Evolutionary conservation across 1,140 invertebrate genomes (phyloP).

Genomic region (Archegozetes longisetosus): DNA sequence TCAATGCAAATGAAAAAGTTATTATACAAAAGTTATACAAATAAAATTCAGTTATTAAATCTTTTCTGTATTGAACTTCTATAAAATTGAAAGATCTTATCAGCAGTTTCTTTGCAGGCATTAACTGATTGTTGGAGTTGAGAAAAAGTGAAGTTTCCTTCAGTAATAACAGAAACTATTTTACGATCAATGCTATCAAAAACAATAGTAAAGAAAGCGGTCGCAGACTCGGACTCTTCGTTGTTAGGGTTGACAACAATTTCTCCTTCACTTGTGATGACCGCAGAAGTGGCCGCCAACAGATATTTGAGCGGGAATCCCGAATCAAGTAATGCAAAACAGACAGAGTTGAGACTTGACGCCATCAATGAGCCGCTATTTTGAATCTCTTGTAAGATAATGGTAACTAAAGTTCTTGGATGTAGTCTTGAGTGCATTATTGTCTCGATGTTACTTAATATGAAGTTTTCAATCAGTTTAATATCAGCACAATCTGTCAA

Average conservation of each 20-base stretch:
- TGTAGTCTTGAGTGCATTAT: conserved; percentile 48
- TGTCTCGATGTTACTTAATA: conserved; percentile 55
- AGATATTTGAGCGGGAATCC: conserved; percentile 11
- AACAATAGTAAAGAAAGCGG: not conserved
- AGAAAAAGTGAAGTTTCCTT: conserved; percentile 4
- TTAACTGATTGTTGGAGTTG: not conserved
- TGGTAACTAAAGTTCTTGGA: conserved; percentile 53
- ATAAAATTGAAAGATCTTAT: conserved; percentile 10
- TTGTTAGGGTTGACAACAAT: conserved; percentile 1
- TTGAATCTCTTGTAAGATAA: conserved; percentile 72
- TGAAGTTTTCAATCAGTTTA: conserved; percentile 49
- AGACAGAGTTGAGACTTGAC: conserved; percentile 7
- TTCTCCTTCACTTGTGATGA: not conserved
- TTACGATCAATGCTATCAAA: conserved; percentile 2
- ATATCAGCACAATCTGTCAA: not conserved
- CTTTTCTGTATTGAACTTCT: conserved; percentile 5
- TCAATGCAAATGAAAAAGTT: no score
- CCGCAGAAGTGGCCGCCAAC: not conserved
- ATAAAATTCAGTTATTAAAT: not conserved
- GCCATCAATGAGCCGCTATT: conserved; percentile 54
- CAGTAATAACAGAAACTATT: not conserved
- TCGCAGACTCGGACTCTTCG: not conserved
- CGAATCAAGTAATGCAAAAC: conserved; percentile 13
- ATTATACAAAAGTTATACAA: not conserved
- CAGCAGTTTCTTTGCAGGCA: not conserved